Conservation (phyloP, 1,140 invertebrate genomes). For the Drosophila nigrodunni region DNA sequence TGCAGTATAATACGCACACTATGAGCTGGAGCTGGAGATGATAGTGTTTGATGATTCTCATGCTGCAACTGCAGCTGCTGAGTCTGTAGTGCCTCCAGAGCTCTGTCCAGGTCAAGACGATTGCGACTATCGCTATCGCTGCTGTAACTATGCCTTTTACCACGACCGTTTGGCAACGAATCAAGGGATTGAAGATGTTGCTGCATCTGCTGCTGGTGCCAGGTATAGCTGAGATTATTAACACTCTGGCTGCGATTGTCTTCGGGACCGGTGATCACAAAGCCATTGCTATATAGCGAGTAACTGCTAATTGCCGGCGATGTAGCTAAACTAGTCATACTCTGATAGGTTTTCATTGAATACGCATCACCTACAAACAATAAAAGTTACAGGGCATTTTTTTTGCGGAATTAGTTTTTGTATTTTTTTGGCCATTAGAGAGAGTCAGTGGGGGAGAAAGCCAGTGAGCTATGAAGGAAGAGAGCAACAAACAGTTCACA, state of each 20-base stretch:
- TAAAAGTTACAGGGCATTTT: slow-evolving; percentile 60
- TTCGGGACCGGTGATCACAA: slow-evolving; percentile 70
- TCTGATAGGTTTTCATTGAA: slow-evolving; percentile 85
- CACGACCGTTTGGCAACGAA: slow-evolving; percentile 27
- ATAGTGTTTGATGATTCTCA: slow-evolving; percentile 43
- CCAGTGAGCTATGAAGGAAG: not conserved
- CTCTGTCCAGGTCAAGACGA: slow-evolving; percentile 71
- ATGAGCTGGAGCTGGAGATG: slow-evolving; percentile 16
- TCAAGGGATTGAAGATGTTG: slow-evolving; percentile 44
- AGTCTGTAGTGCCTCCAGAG: slow-evolving; percentile 60
- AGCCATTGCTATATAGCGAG: slow-evolving; percentile 83
- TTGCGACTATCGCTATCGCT: slow-evolving; percentile 73
- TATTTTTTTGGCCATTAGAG: slow-evolving; percentile 15
- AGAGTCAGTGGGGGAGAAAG: slow-evolving; percentile 7
- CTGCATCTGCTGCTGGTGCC: slow-evolving; percentile 49
- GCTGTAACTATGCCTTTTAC: slow-evolving; percentile 61
- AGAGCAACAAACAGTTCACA: slow-evolving; percentile 27
- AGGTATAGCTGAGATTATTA: slow-evolving; percentile 66
- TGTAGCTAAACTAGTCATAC: slow-evolving; percentile 84
- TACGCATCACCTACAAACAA: slow-evolving; percentile 83
- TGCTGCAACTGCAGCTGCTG: slow-evolving; percentile 57
- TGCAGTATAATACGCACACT: slow-evolving; percentile 49
- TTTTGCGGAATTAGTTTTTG: slow-evolving; percentile 47
- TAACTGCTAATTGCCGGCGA: slow-evolving; percentile 83
- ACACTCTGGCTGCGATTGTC: slow-evolving; percentile 74